These are phyloP conservation scores for Macrotrachela quadricornifera DNA, from an alignment of 1,140 invertebrate genomes.

Conservation along the genomic window DNA sequence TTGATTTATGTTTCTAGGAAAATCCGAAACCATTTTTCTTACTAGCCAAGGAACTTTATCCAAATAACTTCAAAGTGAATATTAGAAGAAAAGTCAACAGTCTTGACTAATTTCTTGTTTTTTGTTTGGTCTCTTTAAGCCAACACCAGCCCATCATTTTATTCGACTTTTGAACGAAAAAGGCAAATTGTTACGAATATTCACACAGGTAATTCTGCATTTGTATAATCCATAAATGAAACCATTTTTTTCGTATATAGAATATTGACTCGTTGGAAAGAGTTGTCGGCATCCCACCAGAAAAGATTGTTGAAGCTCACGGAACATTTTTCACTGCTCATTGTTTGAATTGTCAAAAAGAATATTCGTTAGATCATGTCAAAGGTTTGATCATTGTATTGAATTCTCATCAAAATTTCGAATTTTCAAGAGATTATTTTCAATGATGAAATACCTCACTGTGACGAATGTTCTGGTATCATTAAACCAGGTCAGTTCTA, in stretches of 20 bases:
- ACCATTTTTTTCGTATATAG: too few relatives aligned
- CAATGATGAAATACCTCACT: too few relatives aligned
- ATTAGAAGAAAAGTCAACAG: too few relatives aligned
- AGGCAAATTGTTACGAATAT: conserved; percentile 25
- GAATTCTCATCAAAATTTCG: too few relatives aligned
- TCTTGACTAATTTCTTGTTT: too few relatives aligned
- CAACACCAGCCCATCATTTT: conserved; percentile 31
- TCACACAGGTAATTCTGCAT: conserved; percentile 18
- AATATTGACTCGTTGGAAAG: conserved; percentile 33
- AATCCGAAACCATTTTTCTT: conserved; percentile 30
- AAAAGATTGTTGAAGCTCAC: conserved; percentile 74
- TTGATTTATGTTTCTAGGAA: too few relatives aligned
- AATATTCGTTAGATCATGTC: conserved; percentile 40
- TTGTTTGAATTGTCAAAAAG: conserved; percentile 51
- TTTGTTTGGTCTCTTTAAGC: conserved; percentile 4
- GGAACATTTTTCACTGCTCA: conserved; percentile 71
- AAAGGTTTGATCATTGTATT: too few relatives aligned
- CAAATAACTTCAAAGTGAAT: conserved; percentile 23
- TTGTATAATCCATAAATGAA: too few relatives aligned
- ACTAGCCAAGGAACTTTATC: conserved; percentile 29
- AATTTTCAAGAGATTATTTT: too few relatives aligned
- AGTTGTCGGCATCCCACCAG: conserved; percentile 47
- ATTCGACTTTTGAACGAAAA: conserved; percentile 23
- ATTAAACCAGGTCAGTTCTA: background rate
- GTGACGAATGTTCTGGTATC: background rate